Evolutionary conservation across 2,113 vertebrate genomes (phyloP), one percentile per base, ranked within the genome.

Genomic region (Hippotragus niger): DNA sequence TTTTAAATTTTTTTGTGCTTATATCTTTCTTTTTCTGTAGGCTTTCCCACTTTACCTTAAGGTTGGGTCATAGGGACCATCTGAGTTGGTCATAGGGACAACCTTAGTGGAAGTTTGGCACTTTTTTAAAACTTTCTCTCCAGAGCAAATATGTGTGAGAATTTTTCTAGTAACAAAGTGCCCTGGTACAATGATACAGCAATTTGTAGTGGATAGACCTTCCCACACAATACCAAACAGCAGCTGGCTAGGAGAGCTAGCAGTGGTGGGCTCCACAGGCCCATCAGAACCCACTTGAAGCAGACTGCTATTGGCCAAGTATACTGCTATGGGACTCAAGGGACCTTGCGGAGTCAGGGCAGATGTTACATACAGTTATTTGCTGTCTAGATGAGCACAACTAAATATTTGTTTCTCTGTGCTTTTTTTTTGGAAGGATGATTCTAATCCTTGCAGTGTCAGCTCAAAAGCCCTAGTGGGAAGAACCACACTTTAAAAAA

Each of bases 391-490:
- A 57, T 60, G 43, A 97, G 88, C 53, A 45, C 23, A 90, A 45
- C 25, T 60, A 88, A 96, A 29, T 96, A 76, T 92, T 85, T 90
- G 27, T 91, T 95, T 94, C 57, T 91, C 31, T 82, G 43, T 95
- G 27, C 27, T 67, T 52, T 78, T 33, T 81, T 81, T 43, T 90
- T 21, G 7, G 43, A 91, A 7, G 52, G 92, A 94, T 93, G 67
- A 67, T 88, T 92, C 4, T 95, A 83, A 88, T 6, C 3, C 8
- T 85, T 85, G 21, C 33, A 94, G 27, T 82, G 17, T 95, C 7
- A 78, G n/a, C 9, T 91, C 16, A 76, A 78, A 43, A 88, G 36
- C 40, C 96, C 36, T 86, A 82, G 33, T 86, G 47, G 31, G n/a
- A 88, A 81, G n/a, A 93, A 82, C 7, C 5, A 80, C 0, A 21